A percentile compares a stretch with the other conserved stretches of the same genome.
These are phyloP conservation scores for Hyles vespertilio DNA, from an alignment of 1,140 invertebrate species.

Conservation along the genomic window DNA sequence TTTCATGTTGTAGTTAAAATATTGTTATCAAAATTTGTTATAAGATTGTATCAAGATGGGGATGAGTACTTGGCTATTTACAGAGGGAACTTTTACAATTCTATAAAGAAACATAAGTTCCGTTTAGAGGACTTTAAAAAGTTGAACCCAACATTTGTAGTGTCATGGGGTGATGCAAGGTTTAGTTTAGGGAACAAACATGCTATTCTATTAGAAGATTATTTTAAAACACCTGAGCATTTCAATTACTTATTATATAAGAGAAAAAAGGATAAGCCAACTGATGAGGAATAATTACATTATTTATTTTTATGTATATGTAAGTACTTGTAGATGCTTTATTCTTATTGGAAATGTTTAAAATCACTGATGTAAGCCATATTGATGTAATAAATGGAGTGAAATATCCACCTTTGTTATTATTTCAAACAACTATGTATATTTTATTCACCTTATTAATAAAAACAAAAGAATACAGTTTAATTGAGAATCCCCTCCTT, in stretches of 20 bases:
- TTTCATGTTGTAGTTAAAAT: constrained; percentile 54
- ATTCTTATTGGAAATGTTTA: no score
- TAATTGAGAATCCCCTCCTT: no score
- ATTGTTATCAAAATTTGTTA: constrained; percentile 57
- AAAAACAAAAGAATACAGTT: no score
- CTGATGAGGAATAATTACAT: constrained; percentile 17
- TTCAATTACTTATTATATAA: constrained; percentile 60
- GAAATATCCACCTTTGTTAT: no score
- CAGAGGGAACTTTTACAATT: constrained; percentile 52
- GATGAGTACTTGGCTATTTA: constrained; percentile 63
- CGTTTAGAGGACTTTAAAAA: constrained; percentile 57
- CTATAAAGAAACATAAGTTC: constrained; percentile 54
- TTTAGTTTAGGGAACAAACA: constrained; percentile 56
- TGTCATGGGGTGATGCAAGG: constrained; percentile 59
- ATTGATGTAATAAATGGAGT: no score
- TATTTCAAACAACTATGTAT: no score
- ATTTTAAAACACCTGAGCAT: constrained; percentile 65
- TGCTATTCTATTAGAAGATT: constrained; percentile 53
- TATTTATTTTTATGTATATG: no score
- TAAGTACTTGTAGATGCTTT: no score
- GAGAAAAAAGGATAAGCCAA: constrained; percentile 25
- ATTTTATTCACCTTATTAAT: no score
- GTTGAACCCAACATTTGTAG: constrained; percentile 46
- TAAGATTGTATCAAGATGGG: constrained; percentile 56
- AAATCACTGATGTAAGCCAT: no score